Evolutionary conservation across 2,888 invertebrate genomes (phyloP), one percentile per base, ranked within the genome.

Genomic region (Noctua comes): DNA sequence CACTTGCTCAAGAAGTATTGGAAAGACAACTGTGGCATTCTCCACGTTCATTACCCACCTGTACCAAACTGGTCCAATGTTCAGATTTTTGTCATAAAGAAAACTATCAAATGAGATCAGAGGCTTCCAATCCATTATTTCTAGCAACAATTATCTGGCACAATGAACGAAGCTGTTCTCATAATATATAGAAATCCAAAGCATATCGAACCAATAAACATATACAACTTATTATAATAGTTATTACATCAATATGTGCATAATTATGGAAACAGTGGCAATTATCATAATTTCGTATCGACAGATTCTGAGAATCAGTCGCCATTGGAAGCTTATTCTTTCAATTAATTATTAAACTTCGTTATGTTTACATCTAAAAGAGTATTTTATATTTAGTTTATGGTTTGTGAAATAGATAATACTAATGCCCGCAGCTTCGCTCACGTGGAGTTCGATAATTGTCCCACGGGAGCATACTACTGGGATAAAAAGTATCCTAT

Each of bases 211-310:
- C 36, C 59, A 83, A 79, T 86, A 86, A 86, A 72, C 68, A 74
- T 69, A n/a, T 40, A 54, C 57, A 83, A 83, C 36, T 73, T 78
- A 83, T 76, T 71, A 76, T 72, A 70, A 73, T 64, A 48, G 79
- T 65, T 62, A 73, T 75, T 40, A 48, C 54, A 80, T 74, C 80
- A 76, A 77, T 76, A 86, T 85, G 79, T 87, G 46, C 86, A 87
- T 86, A 73, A 79, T 78, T 77, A 79, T 62, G 24, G 48, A 64
- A 74, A 73, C 68, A 65, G 65, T 68, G 70, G 43, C 64, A 8
- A 88, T 88, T 78, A 88, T 76, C 86, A 84, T 88, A 80, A 84
- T 77, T 84, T 82, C 21, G 59, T 81, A 81, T 79, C 62, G 81
- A 78, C 73, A 62, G 68, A 68, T 86, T 80, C 88, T 65, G 43